phyloP scores from a whole-genome alignment of 2,113 vertebrate genomes.

The Mirounga angustirostris region DNA sequence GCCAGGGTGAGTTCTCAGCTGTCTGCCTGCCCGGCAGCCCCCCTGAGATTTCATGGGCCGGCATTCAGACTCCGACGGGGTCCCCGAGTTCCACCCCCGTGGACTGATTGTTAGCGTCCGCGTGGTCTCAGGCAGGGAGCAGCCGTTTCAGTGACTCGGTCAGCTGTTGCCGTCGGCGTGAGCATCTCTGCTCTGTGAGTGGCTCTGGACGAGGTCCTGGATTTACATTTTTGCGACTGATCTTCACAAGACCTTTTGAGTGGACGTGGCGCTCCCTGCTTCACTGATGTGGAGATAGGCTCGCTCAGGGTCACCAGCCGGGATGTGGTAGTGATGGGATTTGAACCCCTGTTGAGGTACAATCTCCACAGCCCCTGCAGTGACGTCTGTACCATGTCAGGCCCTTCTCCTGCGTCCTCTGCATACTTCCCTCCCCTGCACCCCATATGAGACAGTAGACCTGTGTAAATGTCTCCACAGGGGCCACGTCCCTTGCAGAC shows the following conservation, averaged over 20 bases:
- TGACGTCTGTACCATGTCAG: accelerated
- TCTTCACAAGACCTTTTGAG: background rate
- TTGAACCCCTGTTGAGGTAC: background rate
- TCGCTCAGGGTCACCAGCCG: background rate
- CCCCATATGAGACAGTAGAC: accelerated
- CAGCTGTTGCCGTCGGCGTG: background rate
- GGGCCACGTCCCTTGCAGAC: background rate
- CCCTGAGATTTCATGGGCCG: too few relatives aligned
- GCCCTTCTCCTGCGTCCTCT: background rate
- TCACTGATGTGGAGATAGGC: background rate
- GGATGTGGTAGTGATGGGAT: background rate
- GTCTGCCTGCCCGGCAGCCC: too few relatives aligned
- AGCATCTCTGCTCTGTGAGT: background rate
- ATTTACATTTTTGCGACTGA: background rate
- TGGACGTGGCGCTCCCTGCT: background rate
- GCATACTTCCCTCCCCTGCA: background rate
- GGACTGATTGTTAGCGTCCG: background rate
- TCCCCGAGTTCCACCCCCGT: background rate
- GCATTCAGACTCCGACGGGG: background rate
- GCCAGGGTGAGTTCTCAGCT: too few relatives aligned
- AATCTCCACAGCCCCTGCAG: background rate
- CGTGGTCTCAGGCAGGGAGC: background rate
- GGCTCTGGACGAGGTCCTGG: background rate
- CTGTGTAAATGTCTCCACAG: background rate
- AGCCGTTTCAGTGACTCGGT: background rate